These are phyloP conservation scores for Solea solea DNA, from an alignment of 2,113 vertebrate species.

Conservation along the genomic window DNA sequence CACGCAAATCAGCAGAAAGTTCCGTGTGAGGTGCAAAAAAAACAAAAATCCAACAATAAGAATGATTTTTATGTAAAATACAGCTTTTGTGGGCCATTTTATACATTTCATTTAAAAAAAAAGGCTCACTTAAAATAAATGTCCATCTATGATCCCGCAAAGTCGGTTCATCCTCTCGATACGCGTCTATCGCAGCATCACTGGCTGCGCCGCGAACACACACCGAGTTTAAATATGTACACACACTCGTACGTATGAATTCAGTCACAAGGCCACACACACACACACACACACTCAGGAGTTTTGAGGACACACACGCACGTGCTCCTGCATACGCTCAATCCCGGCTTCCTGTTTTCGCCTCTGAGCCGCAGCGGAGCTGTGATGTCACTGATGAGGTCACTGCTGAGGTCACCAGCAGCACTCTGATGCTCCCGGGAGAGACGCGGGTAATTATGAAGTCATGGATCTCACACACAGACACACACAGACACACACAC, in stretches of 20 bases:
- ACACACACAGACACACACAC: background rate
- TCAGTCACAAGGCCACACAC: conserved; percentile 48
- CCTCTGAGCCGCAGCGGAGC: conserved; percentile 42
- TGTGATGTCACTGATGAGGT: conserved; percentile 81
- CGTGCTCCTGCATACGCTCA: conserved; percentile 48
- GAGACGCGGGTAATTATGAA: conserved; percentile 62
- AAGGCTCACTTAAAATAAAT: too few relatives aligned
- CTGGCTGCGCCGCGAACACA: background rate
- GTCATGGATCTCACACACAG: conserved; percentile 64
- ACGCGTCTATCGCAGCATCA: too few relatives aligned
- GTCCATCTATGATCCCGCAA: too few relatives aligned
- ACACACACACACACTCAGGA: conserved; percentile 58
- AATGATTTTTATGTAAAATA: too few relatives aligned
- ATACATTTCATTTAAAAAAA: too few relatives aligned
- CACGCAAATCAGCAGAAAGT: too few relatives aligned
- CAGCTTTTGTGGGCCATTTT: too few relatives aligned
- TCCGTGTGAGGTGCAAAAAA: too few relatives aligned
- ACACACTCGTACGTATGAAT: conserved; percentile 15
- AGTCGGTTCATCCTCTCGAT: too few relatives aligned
- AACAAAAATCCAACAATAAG: too few relatives aligned
- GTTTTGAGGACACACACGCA: conserved; percentile 24
- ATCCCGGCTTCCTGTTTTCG: conserved; percentile 69
- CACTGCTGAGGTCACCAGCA: conserved; percentile 72
- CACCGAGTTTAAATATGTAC: conserved; percentile 25
- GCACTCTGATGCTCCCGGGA: conserved; percentile 58